These are phyloP conservation scores for Oncorhynchus nerka DNA, from an alignment of 2,113 vertebrate genomes.

Conservation along the genomic window DNA sequence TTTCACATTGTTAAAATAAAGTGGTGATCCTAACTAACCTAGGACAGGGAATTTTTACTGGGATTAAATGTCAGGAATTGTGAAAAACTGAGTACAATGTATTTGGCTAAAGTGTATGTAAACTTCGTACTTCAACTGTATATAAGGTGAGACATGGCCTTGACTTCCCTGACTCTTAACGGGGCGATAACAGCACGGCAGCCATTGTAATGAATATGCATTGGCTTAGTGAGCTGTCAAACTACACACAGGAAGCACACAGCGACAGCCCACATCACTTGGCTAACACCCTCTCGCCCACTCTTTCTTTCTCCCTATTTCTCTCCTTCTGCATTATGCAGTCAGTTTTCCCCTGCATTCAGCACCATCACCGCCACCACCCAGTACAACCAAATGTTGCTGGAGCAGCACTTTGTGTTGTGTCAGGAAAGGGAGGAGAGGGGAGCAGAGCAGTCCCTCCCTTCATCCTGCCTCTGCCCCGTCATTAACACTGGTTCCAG, in stretches of 20 bases:
- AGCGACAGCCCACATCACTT: constrained; percentile 41
- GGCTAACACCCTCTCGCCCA: constrained; percentile 38
- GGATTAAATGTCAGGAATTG: too few relatives aligned
- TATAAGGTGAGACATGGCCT: background rate
- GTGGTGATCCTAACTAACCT: too few relatives aligned
- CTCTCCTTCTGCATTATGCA: constrained; percentile 31
- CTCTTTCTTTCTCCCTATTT: constrained; percentile 24
- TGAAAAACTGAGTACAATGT: too few relatives aligned
- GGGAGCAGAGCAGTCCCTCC: background rate
- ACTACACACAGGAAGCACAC: constrained; percentile 47
- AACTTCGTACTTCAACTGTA: too few relatives aligned
- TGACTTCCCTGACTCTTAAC: background rate
- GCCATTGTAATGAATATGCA: constrained; percentile 43
- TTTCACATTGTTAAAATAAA: too few relatives aligned
- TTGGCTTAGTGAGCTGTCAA: constrained; percentile 29
- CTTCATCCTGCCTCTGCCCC: constrained; percentile 19
- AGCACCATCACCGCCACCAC: constrained; percentile 33
- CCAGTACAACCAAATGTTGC: constrained; percentile 10
- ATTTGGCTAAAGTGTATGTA: too few relatives aligned
- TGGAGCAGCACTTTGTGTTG: constrained; percentile 16
- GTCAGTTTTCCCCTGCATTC: constrained; percentile 32
- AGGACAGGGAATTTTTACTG: too few relatives aligned
- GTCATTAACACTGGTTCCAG: constrained; percentile 64
- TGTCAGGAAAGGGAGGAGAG: background rate
- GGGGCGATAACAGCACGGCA: background rate